These are phyloP conservation scores for Mormyrops boulengeri DNA, from an alignment of 2,797 vertebrate species.

Conservation along the genomic window DNA sequence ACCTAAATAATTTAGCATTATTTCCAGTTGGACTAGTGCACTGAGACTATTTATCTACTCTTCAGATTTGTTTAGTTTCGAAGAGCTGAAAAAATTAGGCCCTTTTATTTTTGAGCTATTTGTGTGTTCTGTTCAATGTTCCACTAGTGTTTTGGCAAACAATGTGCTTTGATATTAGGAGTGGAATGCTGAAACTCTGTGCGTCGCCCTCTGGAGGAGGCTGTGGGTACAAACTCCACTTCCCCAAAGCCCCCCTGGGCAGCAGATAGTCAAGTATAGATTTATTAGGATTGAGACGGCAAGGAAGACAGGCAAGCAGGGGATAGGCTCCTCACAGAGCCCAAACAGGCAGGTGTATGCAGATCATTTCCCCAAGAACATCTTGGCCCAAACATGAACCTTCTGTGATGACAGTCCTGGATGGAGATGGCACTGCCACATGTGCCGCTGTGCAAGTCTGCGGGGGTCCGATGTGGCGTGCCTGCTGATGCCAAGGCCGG, in stretches of 20 bases:
- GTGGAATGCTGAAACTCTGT: background rate
- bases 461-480: constrained; percentile 18
- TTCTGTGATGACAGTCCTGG: background rate
- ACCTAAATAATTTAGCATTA: background rate
- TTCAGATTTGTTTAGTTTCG: constrained; percentile 8
- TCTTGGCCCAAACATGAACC: constrained; percentile 4
- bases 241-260: background rate
- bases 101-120: background rate
- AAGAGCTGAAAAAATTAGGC: background rate
- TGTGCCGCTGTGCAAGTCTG: constrained; percentile 26
- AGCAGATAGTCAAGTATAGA: background rate
- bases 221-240: background rate
- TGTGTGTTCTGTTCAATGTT: background rate
- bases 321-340: background rate
- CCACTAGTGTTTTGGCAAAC: background rate
- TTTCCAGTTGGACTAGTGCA: background rate
- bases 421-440: constrained; percentile 10
- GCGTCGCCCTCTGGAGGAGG: background rate
- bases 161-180: background rate
- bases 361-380: constrained; percentile 8
- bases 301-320: background rate
- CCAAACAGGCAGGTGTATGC: background rate
- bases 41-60: background rate
- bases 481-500: constrained; percentile 13
- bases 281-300: background rate